Percentiles rank a stretch among this genome's conserved stretches.
Conservation (phyloP, 2,888 invertebrate species). For the Piscicola geometra region DNA sequence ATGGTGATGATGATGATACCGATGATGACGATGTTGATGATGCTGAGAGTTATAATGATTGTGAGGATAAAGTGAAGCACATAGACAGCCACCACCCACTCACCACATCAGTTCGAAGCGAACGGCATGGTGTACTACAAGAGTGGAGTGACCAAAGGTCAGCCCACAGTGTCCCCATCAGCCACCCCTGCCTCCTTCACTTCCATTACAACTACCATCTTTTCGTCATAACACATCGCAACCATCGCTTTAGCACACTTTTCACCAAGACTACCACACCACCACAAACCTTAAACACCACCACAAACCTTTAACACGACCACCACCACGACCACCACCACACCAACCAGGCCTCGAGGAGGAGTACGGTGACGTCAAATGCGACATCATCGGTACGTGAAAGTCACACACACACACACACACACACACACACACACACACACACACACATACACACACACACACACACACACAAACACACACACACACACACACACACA, state of each 20-base stretch:
- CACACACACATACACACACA: constrained; percentile 29
- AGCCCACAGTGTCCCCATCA: constrained; percentile 24
- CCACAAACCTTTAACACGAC: too few relatives aligned
- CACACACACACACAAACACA: constrained; percentile 14
- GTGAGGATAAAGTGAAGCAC: background rate
- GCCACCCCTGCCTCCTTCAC: too few relatives aligned
- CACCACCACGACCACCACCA: too few relatives aligned
- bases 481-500: constrained; percentile 23
- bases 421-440: constrained; percentile 24
- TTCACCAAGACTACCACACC: too few relatives aligned
- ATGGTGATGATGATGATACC: constrained; percentile 62
- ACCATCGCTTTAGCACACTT: too few relatives aligned
- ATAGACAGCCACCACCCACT: background rate
- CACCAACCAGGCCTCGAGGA: constrained; percentile 72
- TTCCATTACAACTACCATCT: too few relatives aligned
- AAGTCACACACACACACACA: background rate
- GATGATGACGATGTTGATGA: too few relatives aligned
- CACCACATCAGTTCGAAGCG: constrained; percentile 60
- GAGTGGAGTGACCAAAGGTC: constrained; percentile 61
- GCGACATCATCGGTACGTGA: constrained; percentile 63
- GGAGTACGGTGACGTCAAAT: constrained; percentile 71
- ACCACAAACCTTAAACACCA: too few relatives aligned
- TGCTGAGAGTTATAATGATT: too few relatives aligned
- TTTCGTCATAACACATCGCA: too few relatives aligned
- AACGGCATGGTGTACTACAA: constrained; percentile 69